Evolutionary conservation across 2,113 vertebrate species (phyloP).

Genomic region (Misgurnus mizolepis): DNA sequence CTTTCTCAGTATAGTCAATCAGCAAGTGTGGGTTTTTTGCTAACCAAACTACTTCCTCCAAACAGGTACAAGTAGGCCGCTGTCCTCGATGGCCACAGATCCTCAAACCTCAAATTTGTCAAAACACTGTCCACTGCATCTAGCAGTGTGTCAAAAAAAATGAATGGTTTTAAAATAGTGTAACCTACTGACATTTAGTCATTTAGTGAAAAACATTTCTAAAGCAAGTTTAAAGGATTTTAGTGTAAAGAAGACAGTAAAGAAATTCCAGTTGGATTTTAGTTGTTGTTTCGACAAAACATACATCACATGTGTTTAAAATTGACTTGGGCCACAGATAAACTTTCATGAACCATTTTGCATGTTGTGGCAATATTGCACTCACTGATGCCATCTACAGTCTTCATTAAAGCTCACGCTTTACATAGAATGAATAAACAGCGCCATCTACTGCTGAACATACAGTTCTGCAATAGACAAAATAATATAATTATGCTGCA

Average conservation of each 20-base stretch:
- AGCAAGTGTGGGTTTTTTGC: slow-evolving; percentile 9
- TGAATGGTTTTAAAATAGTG: background rate
- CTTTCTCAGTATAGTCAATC: background rate
- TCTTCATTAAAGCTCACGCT: background rate
- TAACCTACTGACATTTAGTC: background rate
- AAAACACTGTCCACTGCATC: background rate
- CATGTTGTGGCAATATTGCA: background rate
- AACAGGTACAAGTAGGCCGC: background rate
- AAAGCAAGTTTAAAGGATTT: too few species aligned
- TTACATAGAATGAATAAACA: background rate
- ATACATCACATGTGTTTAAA: background rate
- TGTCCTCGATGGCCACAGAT: background rate
- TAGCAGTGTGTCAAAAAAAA: background rate
- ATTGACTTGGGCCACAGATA: background rate
- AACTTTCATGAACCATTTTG: background rate
- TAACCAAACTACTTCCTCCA: background rate
- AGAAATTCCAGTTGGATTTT: background rate
- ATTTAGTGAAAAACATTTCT: too few species aligned
- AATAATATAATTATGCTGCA: background rate
- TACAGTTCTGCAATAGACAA: background rate
- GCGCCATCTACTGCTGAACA: slow-evolving; percentile 19
- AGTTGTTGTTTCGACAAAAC: background rate
- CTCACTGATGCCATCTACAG: slow-evolving; percentile 21
- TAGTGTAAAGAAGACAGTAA: too few species aligned
- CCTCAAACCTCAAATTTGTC: background rate